Conservation (phyloP, 2,888 invertebrate genomes). For the Amiota minor region DNA sequence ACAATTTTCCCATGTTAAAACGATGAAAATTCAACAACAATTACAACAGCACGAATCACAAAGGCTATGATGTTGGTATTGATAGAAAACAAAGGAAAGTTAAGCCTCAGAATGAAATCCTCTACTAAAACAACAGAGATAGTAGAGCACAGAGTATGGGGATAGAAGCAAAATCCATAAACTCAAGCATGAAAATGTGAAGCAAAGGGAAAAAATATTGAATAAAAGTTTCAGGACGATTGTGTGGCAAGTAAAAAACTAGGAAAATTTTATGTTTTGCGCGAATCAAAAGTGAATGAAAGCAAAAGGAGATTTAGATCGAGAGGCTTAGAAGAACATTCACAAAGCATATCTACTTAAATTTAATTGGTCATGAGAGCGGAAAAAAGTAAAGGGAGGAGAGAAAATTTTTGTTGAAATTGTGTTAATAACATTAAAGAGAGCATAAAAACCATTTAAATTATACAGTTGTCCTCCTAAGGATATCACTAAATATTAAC, state of each 20-base stretch:
- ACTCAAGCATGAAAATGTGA: not conserved
- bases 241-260: not conserved
- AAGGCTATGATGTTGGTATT: not conserved
- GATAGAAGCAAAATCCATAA: not conserved
- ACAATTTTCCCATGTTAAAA: conserved; percentile 40
- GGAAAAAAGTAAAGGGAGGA: too few relatives aligned
- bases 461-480: too few relatives aligned
- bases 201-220: not conserved
- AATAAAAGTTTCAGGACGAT: too few relatives aligned
- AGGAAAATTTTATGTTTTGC: not conserved
- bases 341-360: too few relatives aligned
- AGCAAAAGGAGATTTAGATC: too few relatives aligned
- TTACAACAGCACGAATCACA: not conserved
- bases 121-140: too few relatives aligned
- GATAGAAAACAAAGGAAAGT: conserved; percentile 22
- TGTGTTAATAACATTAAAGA: not conserved
- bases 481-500: too few relatives aligned
- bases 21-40: not conserved
- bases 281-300: too few relatives aligned
- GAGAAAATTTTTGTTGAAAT: too few relatives aligned
- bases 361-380: too few relatives aligned
- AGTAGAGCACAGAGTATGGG: too few relatives aligned
- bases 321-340: too few relatives aligned
- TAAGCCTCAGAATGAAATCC: not conserved
- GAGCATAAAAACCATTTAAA: not conserved